These are phyloP conservation scores for Lycodopsis pacificus DNA, from an alignment of 2,797 vertebrate genomes.

Conservation along the genomic window DNA sequence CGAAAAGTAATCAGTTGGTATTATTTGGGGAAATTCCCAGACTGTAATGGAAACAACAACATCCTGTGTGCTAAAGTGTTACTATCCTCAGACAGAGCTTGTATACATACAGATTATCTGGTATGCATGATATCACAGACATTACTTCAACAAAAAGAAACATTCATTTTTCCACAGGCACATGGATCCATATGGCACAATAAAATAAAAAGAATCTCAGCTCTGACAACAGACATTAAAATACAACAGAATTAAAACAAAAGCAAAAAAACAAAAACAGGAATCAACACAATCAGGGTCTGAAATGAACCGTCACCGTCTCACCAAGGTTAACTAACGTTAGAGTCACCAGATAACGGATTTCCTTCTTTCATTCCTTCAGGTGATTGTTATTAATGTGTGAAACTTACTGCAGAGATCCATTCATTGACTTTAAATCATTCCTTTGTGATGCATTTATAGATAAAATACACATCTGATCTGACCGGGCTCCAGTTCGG, in stretches of 20 bases:
- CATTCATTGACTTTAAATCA: not conserved
- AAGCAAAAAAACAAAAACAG: slow-evolving; percentile 3
- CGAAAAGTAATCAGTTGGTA: not conserved
- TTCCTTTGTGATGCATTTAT: not conserved
- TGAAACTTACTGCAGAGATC: slow-evolving; percentile 1
- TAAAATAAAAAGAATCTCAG: slow-evolving; percentile 33
- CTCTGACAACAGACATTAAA: slow-evolving; percentile 37
- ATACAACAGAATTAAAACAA: slow-evolving; percentile 29
- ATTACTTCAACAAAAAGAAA: slow-evolving; percentile 24
- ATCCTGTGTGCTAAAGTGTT: slow-evolving; percentile 47
- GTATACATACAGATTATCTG: slow-evolving; percentile 11
- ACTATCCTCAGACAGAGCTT: slow-evolving; percentile 8
- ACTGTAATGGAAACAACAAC: not conserved
- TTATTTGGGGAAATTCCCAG: not conserved
- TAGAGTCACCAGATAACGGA: not conserved
- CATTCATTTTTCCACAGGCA: slow-evolving; percentile 58
- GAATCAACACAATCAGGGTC: slow-evolving; percentile 11
- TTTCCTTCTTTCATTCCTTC: not conserved
- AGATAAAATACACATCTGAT: not conserved
- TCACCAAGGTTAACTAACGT: not conserved
- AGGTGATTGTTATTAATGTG: not conserved
- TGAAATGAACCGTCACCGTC: slow-evolving; percentile 21
- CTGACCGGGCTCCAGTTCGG: too few relatives aligned
- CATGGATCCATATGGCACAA: slow-evolving; percentile 61
- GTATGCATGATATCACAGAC: slow-evolving; percentile 9